Percentiles rank a stretch among this genome's conserved stretches.
phyloP scores from a whole-genome alignment of 1,140 invertebrate species.

The Drosophila paulistorum region DNA sequence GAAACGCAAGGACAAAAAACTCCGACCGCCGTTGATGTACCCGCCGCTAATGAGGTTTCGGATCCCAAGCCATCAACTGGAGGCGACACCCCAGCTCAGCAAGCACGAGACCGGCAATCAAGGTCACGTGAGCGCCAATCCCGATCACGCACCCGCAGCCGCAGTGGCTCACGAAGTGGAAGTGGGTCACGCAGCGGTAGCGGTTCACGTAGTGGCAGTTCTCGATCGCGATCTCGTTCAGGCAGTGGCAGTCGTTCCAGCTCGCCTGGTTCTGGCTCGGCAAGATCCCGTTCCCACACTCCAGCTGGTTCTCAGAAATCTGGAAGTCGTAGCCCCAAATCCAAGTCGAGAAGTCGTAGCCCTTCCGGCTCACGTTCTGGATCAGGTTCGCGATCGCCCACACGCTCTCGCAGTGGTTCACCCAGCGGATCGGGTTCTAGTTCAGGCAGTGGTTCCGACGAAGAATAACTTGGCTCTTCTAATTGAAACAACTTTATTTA shows the following conservation, averaged over 20 bases:
- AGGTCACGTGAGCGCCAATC: conserved; percentile 62
- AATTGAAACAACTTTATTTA: conserved; percentile 13
- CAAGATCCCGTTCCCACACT: conserved; percentile 55
- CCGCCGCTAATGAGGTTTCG: conserved; percentile 57
- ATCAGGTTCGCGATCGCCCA: conserved; percentile 72
- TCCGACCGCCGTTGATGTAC: conserved; percentile 75
- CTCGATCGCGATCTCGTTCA: conserved; percentile 69
- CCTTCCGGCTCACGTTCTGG: conserved; percentile 60
- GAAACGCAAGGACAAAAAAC: conserved; percentile 78
- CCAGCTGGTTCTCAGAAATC: conserved; percentile 66
- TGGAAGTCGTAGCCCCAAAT: conserved; percentile 58
- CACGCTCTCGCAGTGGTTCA: conserved; percentile 74
- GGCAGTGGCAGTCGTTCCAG: conserved; percentile 74
- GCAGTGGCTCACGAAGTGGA: conserved; percentile 55
- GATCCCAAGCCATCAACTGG: conserved; percentile 69
- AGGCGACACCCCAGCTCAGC: conserved; percentile 80
- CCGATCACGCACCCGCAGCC: conserved; percentile 43
- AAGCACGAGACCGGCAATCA: conserved; percentile 74
- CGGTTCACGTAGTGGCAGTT: conserved; percentile 58
- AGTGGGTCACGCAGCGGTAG: conserved; percentile 70
- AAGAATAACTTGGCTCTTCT: conserved; percentile 45
- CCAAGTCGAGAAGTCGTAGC: conserved; percentile 63
- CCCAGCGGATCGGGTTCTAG: conserved; percentile 71
- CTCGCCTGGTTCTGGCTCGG: conserved; percentile 70
- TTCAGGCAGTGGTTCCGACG: conserved; percentile 70